Base-by-base conservation (phyloP, 2,888 invertebrate species). In the Yponomeuta evonymella region DNA sequence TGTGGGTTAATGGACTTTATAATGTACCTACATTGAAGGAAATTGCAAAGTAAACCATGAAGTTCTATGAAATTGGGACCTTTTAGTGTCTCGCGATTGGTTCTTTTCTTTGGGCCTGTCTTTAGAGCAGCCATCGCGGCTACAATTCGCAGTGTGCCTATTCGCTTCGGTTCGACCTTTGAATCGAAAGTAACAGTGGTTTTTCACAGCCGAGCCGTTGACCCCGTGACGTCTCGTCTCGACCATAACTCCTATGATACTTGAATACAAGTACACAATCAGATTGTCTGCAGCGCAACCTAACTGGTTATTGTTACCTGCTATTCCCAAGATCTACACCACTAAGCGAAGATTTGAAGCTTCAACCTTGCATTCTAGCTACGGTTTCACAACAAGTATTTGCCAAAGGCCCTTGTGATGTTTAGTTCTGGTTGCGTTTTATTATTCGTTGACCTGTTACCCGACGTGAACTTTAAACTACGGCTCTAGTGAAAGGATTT, bases 131-230 rank as follows among this genome's bases (percentile, higher is more conserved):
- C 51, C 51, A 58, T 58, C 15, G 51, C 15, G 51, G 15, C 51
- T 15, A 58, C 15, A 58, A 58, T 58, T 58, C 51, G 51, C 51
- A 58, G 51, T 58, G 2, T 15, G 51, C 3, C 51, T 58, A 58
- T 58, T 58, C 51, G 51, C 15, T 58, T 15, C 51, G 51, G 51
- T 58, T 15, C 51, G 51, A 58, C 51, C 30, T 69, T 51, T 64
- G 23, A 64, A 64, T 64, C 30, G 64, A 64, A 64, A 90, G 90
- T 88, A 90, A 90, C 88, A 90, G 90, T 87, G 51, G 83, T 83
- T 84, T 87, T 81, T 82, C 80, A 83, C 79, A 79, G 79, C 75
- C 75, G 79, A 79, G 89, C 85, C 90, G 81, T 81, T 85, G 90
- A 90, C 86, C 89, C 78, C 75, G 77, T 77, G 76, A 58, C 70